Base-by-base conservation (phyloP, 2,113 vertebrate species). In the Shinisaurus crocodilurus region DNA sequence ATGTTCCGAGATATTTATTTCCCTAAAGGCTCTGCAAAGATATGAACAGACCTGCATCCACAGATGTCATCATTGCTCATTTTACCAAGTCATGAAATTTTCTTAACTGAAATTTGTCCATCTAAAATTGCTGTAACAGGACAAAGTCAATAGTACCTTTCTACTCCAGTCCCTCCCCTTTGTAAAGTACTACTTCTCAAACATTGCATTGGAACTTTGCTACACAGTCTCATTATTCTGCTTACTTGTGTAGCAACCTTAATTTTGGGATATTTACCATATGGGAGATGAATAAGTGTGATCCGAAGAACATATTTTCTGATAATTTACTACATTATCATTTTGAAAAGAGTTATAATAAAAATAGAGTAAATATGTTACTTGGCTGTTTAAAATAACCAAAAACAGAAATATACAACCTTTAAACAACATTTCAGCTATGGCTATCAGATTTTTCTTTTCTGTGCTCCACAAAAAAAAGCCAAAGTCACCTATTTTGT, bases 1-100 rank as follows among this genome's bases (percentile, higher is more conserved):
- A 99, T 99, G 99, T 99, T 99, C 98, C 97, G 97, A 99, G 98
- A 99, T 99, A 99, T 99, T 99, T 99, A 99, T 99, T 99, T 99
- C 99, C 99, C 99, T 99, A 99, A 99, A 99, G 99, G 99, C 99
- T 98, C 98, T 92, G 97, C 98, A 98, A 98, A 99, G 99, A 99
- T 99, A 99, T 99, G 99, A 99, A 99, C 98, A 99, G 98, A 99
- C 98, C 98, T 98, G 98, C 98, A 99, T 99, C 98, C 99, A 99
- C 99, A 99, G 99, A 99, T 99, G 99, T 99, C 99, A 99, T 99
- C 99, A 99, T 99, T 99, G 99, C 98, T 99, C 99, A 99, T 99
- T 99, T 99, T 99, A 99, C 98, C 98, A 98, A 98, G 98, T 99
- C 99, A 99, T 99, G 99, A 99, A 99, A 99, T 99, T 99, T 98